Base-by-base conservation (phyloP, 2,888 invertebrate genomes). In the Calameuta filiformis region DNA sequence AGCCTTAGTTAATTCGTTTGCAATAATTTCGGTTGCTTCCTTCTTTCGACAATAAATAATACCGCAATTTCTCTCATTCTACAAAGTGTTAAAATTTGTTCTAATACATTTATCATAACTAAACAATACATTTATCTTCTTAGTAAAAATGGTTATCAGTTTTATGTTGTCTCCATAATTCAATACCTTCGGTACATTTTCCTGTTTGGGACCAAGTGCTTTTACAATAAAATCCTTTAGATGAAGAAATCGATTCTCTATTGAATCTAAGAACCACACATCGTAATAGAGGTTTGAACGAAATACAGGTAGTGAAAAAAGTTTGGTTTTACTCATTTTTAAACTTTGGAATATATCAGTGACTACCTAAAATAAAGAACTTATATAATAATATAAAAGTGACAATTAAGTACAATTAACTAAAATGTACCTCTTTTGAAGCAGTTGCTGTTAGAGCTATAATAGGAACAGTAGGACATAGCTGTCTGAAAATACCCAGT, bases 391-490 rank as follows among this genome's bases (percentile, higher is more conserved):
- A 68, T 73, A 74, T 35, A 76, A 31, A 37, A 73, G 1, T 40
- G 75, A 37, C 69, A 69, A 69, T 77, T 12, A 78, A 1, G 1
- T 15, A 78, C 3, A 69, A 75, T 23, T 12, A 75, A 35, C 73
- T 33, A 30, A 33, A 71, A 9, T 9, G 12, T 78, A 94, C 94
- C 87, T 93, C 93, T 71, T 93, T 92, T 78, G 95, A 94, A 11
- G 99, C 99, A 0, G 99, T 99, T 0, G 99, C 99, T 11, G 99
- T 99, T 73, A 99, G 92, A 0, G 99, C 99, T 76, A 99, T 94
- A 94, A 97, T 97, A 1, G 97, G 95, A 75, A 95, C 92, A 73
- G 91, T 90, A 11, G 93, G 92, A 75, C 87, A 89, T 79, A 98
- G 94, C 77, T 94, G 92, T 77, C 96, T 93, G 73, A 97, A 92